Evolutionary conservation across 37 sponge, comb jelly and placozoan genomes (phyloP).

Genomic region (Spongilla lacustris): DNA sequence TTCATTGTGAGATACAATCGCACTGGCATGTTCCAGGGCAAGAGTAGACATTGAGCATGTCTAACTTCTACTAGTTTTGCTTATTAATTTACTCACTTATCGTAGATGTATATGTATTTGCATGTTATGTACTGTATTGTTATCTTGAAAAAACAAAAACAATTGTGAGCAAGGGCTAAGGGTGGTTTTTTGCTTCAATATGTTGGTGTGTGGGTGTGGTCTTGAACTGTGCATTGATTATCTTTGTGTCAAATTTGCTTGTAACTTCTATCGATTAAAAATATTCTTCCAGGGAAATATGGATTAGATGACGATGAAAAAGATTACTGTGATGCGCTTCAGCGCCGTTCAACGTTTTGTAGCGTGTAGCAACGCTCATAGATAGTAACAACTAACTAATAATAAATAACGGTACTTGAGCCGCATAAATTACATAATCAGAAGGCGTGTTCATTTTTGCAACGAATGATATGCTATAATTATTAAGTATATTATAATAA

Average conservation of each 20-base stretch:
- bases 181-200: neutral
- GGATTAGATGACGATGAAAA: constrained; percentile 1
- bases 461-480: neutral
- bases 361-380: neutral
- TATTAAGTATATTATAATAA: neutral
- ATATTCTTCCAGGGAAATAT: constrained; percentile 1
- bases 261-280: constrained; percentile 1
- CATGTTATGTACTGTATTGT: neutral
- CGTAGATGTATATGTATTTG: neutral
- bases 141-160: neutral
- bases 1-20: neutral
- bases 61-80: neutral
- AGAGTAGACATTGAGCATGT: constrained; percentile 1
- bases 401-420: neutral
- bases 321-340: neutral
- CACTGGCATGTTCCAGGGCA: neutral
- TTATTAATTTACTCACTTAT: neutral
- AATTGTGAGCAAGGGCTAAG: neutral
- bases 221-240: neutral
- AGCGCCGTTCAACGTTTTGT: neutral
- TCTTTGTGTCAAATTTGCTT: constrained; percentile 1
- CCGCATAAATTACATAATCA: neutral
- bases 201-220: neutral
- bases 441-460: neutral
- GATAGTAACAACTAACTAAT: neutral